phyloP scores from a whole-genome alignment of 2,888 invertebrate genomes.

The Conomelus anceps region DNA sequence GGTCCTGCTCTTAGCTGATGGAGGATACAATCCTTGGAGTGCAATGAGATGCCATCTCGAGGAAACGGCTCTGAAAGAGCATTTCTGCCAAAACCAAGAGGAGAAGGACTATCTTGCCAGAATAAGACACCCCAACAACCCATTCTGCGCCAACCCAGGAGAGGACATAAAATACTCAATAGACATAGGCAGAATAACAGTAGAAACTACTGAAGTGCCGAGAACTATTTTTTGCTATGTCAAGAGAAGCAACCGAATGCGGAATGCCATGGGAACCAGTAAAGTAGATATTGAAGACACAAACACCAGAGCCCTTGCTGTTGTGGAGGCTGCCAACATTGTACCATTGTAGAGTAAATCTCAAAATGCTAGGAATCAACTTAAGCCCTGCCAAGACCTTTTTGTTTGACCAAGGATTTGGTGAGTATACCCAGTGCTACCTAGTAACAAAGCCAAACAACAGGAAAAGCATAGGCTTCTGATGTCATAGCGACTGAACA shows the following conservation, averaged over 20 bases:
- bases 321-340: too few species aligned
- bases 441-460: too few species aligned
- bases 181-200: not conserved
- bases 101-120: not conserved
- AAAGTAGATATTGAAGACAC: too few species aligned
- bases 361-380: too few species aligned
- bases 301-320: too few species aligned
- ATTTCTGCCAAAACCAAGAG: not conserved
- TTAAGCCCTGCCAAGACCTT: too few species aligned
- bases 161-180: not conserved
- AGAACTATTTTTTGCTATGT: not conserved
- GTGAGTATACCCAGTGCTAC: too few species aligned
- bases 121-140: not conserved
- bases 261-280: too few species aligned
- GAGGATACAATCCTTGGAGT: slow-evolving; percentile 8
- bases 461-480: too few species aligned
- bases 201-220: not conserved
- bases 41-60: slow-evolving; percentile 11
- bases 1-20: slow-evolving; percentile 4
- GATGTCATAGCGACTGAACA: too few species aligned
- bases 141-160: not conserved
- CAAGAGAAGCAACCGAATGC: not conserved
- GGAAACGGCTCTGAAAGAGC: slow-evolving; percentile 16
- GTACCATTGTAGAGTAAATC: too few species aligned
- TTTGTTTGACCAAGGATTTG: too few species aligned